A percentile compares a stretch with the other conserved stretches of the same genome.
These are phyloP conservation scores for Melanostoma scalare DNA, from an alignment of 2,888 invertebrate genomes.

Conservation along the genomic window DNA sequence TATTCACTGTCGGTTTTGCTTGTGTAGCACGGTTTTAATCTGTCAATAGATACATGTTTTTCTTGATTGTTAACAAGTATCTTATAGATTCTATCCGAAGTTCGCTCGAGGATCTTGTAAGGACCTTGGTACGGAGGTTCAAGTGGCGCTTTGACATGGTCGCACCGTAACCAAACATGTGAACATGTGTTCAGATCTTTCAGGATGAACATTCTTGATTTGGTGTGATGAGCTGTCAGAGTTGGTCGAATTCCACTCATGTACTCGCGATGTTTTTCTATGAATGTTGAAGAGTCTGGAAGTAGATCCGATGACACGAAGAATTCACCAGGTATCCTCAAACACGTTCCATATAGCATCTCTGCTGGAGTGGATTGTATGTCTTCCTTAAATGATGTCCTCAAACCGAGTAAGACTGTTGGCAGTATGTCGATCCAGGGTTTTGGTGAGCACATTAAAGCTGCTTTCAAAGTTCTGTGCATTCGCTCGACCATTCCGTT, in stretches of 20 bases:
- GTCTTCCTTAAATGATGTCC: slow-evolving; percentile 1
- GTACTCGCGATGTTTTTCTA: slow-evolving; percentile 1
- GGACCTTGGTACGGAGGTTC: slow-evolving; percentile 13
- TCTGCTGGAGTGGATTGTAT: slow-evolving; percentile 22
- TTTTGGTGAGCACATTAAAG: neutral
- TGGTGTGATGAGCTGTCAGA: slow-evolving; percentile 12
- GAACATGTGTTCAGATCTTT: neutral
- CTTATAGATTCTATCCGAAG: slow-evolving; percentile 2
- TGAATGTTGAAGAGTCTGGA: neutral
- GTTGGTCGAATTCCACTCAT: neutral
- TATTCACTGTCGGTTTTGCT: neutral
- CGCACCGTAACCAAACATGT: neutral
- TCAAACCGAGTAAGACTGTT: slow-evolving; percentile 2
- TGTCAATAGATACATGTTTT: slow-evolving; percentile 5
- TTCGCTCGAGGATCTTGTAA: slow-evolving; percentile 1
- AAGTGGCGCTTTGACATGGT: neutral
- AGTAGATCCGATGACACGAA: neutral
- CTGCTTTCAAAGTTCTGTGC: too few relatives aligned
- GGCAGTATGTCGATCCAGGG: slow-evolving; percentile 9
- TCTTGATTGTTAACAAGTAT: neutral
- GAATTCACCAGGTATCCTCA: slow-evolving; percentile 25
- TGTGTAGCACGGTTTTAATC: slow-evolving; percentile 6
- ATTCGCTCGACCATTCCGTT: too few relatives aligned
- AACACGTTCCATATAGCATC: slow-evolving; percentile 9
- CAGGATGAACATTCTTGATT: neutral